A percentile compares a stretch with the other conserved stretches of the same genome.
phyloP scores from a whole-genome alignment of 2,888 invertebrate species.

The Liopterus haemorrhoidalis region DNA sequence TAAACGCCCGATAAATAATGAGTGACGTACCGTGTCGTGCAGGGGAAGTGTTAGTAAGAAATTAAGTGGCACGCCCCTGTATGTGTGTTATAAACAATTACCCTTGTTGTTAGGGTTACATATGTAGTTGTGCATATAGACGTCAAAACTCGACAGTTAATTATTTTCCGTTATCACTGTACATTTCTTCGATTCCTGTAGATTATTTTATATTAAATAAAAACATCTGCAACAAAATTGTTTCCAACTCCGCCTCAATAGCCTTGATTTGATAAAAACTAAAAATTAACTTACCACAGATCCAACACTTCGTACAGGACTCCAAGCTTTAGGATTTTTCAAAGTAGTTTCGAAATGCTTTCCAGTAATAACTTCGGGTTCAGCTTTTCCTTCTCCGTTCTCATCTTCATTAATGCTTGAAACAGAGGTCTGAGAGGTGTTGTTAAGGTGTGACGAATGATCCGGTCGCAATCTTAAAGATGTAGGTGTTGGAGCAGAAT shows the following conservation, averaged over 20 bases:
- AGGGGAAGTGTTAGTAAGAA: too few relatives aligned
- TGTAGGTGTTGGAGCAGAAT: constrained; percentile 67
- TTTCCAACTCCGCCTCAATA: background rate
- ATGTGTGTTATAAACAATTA: too few relatives aligned
- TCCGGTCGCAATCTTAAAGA: constrained; percentile 54
- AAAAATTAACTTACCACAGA: constrained; percentile 54
- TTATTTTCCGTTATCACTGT: too few relatives aligned
- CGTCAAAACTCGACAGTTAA: too few relatives aligned
- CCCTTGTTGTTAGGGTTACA: too few relatives aligned
- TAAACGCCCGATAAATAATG: too few relatives aligned
- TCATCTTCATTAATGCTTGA: constrained; percentile 16
- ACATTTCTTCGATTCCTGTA: too few relatives aligned
- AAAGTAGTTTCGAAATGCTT: constrained; percentile 66
- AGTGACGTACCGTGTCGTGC: too few relatives aligned
- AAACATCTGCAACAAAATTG: background rate
- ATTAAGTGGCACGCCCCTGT: too few relatives aligned
- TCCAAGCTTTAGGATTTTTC: constrained; percentile 81
- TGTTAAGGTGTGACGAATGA: constrained; percentile 37
- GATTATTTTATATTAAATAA: too few relatives aligned
- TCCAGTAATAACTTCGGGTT: constrained; percentile 48
- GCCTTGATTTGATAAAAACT: background rate
- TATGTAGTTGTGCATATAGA: too few relatives aligned
- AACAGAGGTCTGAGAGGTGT: constrained; percentile 36
- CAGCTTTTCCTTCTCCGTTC: constrained; percentile 10
- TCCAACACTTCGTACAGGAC: constrained; percentile 80